phyloP scores from a whole-genome alignment of 2,888 invertebrate species.

The Pinctada fucata region DNA sequence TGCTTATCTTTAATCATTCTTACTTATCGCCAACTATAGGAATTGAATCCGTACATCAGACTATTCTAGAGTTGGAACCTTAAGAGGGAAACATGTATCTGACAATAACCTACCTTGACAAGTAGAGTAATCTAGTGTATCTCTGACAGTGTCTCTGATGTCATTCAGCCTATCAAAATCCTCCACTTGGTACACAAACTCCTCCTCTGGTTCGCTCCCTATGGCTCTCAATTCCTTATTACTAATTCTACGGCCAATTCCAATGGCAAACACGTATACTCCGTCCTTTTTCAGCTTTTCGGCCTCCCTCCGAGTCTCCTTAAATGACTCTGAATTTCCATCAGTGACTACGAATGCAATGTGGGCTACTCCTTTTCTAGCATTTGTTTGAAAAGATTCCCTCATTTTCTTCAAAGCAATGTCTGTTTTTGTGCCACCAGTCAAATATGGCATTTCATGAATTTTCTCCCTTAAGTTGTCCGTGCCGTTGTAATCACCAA shows the following conservation, averaged over 20 bases:
- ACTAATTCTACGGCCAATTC: conserved; percentile 43
- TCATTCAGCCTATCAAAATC: conserved; percentile 42
- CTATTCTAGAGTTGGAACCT: too few species aligned
- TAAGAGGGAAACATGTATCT: too few species aligned
- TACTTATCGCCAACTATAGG: too few species aligned
- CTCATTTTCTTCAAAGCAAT: conserved; percentile 48
- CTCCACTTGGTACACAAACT: conserved; percentile 50
- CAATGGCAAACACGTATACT: conserved; percentile 48
- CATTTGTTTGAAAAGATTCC: conserved; percentile 29
- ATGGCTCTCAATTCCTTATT: conserved; percentile 57
- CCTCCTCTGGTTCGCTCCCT: conserved; percentile 53
- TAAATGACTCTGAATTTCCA: conserved; percentile 41
- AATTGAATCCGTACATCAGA: too few species aligned
- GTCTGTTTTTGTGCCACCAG: conserved; percentile 49
- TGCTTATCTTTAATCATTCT: too few species aligned
- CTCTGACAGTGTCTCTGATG: conserved; percentile 32
- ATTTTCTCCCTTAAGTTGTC: conserved; percentile 40
- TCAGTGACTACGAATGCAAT: conserved; percentile 53
- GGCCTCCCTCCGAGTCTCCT: conserved; percentile 42
- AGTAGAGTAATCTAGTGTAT: conserved; percentile 30
- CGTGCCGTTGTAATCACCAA: conserved; percentile 38
- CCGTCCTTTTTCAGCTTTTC: conserved; percentile 42
- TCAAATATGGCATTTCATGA: conserved; percentile 36
- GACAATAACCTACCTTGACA: neutral
- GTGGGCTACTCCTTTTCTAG: conserved; percentile 43